These are phyloP conservation scores for Watsonalla cultraria DNA, from an alignment of 2,888 invertebrate genomes.

Conservation along the genomic window DNA sequence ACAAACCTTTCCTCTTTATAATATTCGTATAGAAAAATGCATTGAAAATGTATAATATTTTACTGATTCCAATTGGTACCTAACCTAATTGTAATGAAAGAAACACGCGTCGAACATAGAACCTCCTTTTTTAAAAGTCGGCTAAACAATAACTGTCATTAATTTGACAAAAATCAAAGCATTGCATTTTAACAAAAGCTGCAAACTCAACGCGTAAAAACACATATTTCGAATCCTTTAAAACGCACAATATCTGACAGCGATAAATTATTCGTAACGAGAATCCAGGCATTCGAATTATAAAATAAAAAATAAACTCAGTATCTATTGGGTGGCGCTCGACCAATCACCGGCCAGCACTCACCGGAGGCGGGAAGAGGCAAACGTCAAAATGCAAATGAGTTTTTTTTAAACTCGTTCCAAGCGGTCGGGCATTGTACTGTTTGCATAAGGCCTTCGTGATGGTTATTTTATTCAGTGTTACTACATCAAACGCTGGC, in stretches of 20 bases:
- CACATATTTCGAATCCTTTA: background rate
- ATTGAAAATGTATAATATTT: no score
- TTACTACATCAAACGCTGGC: constrained; percentile 22
- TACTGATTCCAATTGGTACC: no score
- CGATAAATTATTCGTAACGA: constrained; percentile 13
- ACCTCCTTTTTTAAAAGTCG: no score
- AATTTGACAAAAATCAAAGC: no score
- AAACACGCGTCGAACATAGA: no score
- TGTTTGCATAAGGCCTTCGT: constrained; percentile 49
- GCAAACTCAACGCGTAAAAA: background rate
- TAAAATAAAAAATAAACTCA: constrained; percentile 34
- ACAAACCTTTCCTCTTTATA: no score
- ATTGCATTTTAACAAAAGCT: background rate
- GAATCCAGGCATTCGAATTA: constrained; percentile 36
- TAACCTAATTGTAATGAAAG: no score
- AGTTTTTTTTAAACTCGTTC: constrained; percentile 59
- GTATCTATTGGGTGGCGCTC: constrained; percentile 47
- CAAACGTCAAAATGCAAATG: constrained; percentile 71
- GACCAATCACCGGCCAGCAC: constrained; percentile 49
- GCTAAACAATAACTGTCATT: no score
- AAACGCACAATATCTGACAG: background rate
- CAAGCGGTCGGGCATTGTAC: constrained; percentile 23
- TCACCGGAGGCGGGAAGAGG: constrained; percentile 69
- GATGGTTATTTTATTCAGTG: constrained; percentile 42
- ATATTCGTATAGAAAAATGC: no score